phyloP scores from a whole-genome alignment of 2,888 invertebrate genomes.

The Clostera curtula region DNA sequence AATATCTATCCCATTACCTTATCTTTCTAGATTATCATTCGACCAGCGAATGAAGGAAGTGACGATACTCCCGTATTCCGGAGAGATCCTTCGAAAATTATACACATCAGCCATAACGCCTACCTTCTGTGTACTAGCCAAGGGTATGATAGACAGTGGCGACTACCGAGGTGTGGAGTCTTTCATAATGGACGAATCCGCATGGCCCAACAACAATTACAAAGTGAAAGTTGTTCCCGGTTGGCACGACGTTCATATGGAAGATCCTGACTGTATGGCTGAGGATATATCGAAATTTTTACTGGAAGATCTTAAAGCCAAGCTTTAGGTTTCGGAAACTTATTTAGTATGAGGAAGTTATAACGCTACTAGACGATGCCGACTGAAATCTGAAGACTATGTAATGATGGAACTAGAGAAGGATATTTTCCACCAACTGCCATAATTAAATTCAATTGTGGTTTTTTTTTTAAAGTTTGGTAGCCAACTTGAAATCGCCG shows the following conservation, averaged over 20 bases:
- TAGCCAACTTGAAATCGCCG: too few relatives aligned
- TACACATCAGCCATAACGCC: slow-evolving; percentile 35
- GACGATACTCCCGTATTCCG: slow-evolving; percentile 33
- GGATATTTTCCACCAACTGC: too few relatives aligned
- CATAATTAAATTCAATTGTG: too few relatives aligned
- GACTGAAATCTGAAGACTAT: too few relatives aligned
- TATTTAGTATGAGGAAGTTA: background rate
- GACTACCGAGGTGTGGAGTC: slow-evolving; percentile 24
- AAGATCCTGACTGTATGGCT: slow-evolving; percentile 68
- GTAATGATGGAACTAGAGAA: too few relatives aligned
- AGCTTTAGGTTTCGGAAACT: slow-evolving; percentile 10
- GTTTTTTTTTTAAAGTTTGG: too few relatives aligned
- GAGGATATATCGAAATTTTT: slow-evolving; percentile 44
- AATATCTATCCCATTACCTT: background rate
- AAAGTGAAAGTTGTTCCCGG: slow-evolving; percentile 56
- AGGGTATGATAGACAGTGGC: slow-evolving; percentile 22
- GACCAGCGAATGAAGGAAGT: slow-evolving; percentile 52
- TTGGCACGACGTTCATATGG: slow-evolving; percentile 76
- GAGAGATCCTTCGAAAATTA: slow-evolving; percentile 27
- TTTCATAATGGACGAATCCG: slow-evolving; percentile 32
- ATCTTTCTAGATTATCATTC: slow-evolving; percentile 35
- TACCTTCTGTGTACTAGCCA: slow-evolving; percentile 37
- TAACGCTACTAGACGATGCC: too few relatives aligned
- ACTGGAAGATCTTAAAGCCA: slow-evolving; percentile 21
- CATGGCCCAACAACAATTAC: slow-evolving; percentile 45